These are phyloP conservation scores for Carassius auratus DNA, from an alignment of 2,113 vertebrate species.

Conservation along the genomic window DNA sequence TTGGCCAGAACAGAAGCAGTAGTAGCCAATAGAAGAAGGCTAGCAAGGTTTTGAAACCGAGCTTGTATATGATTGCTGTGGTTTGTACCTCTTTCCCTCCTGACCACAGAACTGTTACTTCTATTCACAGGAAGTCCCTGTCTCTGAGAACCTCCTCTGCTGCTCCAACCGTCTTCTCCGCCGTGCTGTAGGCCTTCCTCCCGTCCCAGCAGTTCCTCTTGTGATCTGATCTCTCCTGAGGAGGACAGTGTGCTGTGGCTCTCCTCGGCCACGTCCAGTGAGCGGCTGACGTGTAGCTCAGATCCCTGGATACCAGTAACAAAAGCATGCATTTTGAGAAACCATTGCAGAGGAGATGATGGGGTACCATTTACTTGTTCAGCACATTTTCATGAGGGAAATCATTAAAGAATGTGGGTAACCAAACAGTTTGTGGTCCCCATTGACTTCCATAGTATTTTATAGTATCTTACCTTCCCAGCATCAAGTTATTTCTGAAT, in stretches of 20 bases:
- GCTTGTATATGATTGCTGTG: background rate
- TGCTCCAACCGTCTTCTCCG: conserved; percentile 84
- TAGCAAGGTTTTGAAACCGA: background rate
- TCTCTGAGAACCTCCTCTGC: conserved; percentile 74
- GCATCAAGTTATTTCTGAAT: background rate
- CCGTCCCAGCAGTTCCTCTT: conserved; percentile 49
- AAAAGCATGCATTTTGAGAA: background rate
- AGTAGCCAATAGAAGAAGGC: background rate
- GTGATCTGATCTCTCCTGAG: conserved; percentile 59
- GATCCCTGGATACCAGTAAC: conserved; percentile 60
- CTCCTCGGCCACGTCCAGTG: conserved; percentile 75
- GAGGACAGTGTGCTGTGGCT: conserved; percentile 68
- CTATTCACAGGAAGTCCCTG: conserved; percentile 72
- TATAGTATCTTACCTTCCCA: background rate
- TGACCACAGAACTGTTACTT: conserved; percentile 73
- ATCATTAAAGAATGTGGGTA: no score
- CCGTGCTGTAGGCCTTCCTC: conserved; percentile 80
- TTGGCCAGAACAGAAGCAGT: no score
- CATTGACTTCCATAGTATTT: no score
- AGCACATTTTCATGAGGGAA: no score
- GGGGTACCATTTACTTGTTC: background rate
- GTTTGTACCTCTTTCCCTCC: conserved; percentile 80
- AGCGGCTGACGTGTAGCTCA: conserved; percentile 66
- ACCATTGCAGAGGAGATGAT: background rate
- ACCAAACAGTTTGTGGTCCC: no score